Conservation (phyloP, 2,797 vertebrate genomes). For the Anisognathus igniventris region DNA sequence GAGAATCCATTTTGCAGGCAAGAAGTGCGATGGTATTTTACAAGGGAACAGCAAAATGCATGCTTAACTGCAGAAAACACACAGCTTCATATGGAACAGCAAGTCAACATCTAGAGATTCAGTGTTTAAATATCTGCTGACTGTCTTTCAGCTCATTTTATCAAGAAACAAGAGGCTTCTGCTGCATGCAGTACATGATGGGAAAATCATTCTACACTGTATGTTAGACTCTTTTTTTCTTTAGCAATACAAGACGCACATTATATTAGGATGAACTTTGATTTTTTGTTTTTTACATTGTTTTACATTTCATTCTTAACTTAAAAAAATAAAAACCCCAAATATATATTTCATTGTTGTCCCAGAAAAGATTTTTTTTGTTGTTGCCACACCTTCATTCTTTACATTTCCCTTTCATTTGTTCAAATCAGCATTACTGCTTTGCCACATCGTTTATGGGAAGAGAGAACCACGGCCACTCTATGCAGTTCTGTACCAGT, state of each 20-base stretch:
- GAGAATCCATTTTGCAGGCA: conserved; percentile 70
- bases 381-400: conserved; percentile 18
- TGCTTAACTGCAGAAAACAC: conserved; percentile 79
- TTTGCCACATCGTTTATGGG: neutral
- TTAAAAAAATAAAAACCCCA: conserved; percentile 74
- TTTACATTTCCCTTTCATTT: conserved; percentile 21
- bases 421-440: conserved; percentile 7
- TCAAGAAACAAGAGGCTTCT: conserved; percentile 79
- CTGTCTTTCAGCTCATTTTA: conserved; percentile 83
- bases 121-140: conserved; percentile 79
- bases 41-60: conserved; percentile 78
- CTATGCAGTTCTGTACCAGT: neutral
- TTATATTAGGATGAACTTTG: conserved; percentile 75
- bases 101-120: conserved; percentile 74
- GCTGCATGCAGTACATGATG: conserved; percentile 84
- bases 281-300: conserved; percentile 74
- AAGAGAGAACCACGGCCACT: neutral
- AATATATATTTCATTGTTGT: conserved; percentile 82
- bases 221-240: conserved; percentile 62
- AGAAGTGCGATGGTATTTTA: conserved; percentile 78
- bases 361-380: conserved; percentile 76
- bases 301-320: conserved; percentile 80
- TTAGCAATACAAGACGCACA: conserved; percentile 79
- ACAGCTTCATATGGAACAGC: conserved; percentile 74
- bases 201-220: conserved; percentile 73